A percentile compares a stretch with the other conserved stretches of the same genome.
Conservation (phyloP, 2,797 vertebrate species). For the Hylomyscus alleni region DNA sequence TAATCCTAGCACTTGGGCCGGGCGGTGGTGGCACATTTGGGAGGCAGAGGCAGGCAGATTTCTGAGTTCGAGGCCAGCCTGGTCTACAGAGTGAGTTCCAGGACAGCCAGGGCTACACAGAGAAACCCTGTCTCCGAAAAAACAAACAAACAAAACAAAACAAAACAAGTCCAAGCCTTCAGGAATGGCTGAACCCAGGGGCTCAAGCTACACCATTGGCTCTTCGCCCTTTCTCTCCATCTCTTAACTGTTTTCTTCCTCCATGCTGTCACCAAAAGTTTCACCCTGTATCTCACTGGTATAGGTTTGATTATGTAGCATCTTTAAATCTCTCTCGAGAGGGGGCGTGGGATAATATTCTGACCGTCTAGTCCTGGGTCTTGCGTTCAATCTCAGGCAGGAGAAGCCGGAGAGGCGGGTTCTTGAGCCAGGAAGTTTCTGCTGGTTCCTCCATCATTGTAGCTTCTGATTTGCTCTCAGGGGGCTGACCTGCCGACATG, state of each 20-base stretch:
- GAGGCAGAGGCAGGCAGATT: too few species aligned
- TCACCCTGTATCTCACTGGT: background rate
- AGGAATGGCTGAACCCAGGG: constrained; percentile 11
- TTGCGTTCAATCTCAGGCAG: background rate
- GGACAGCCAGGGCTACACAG: too few species aligned
- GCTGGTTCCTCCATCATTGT: background rate
- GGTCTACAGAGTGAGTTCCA: too few species aligned
- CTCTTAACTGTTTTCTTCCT: background rate
- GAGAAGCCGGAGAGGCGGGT: background rate
- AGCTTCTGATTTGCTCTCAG: background rate
- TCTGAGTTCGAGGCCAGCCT: too few species aligned
- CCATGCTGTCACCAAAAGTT: background rate
- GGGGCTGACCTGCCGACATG: background rate
- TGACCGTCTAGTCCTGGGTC: background rate
- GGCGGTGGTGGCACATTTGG: too few species aligned
- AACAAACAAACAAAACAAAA: too few species aligned
- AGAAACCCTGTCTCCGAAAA: too few species aligned
- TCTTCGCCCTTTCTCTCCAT: background rate
- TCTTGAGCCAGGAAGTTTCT: background rate
- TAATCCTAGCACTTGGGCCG: too few species aligned
- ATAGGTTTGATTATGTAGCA: background rate
- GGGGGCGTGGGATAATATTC: background rate
- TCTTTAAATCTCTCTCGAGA: background rate
- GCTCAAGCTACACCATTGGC: background rate
- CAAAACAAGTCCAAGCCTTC: background rate